Conservation (phyloP, 2,888 invertebrate species). For the Cerastoderma edule region DNA sequence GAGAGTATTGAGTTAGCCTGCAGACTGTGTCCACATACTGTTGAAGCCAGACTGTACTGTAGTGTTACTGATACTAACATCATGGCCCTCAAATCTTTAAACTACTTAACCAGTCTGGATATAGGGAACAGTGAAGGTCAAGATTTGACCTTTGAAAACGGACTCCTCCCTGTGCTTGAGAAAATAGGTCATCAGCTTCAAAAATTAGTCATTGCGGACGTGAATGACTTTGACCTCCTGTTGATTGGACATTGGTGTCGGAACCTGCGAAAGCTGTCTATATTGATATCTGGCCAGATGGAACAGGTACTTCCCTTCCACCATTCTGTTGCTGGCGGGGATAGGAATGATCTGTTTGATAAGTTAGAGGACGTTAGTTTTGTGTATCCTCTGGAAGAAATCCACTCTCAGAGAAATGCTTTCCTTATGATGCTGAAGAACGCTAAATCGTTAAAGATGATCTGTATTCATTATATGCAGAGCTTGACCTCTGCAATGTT, state of each 20-base stretch:
- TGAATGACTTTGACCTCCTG: conserved; percentile 45
- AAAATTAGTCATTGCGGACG: conserved; percentile 41
- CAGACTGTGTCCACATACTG: conserved; percentile 28
- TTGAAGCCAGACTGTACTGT: conserved; percentile 37
- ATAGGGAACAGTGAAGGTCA: conserved; percentile 39
- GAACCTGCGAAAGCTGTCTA: conserved; percentile 33
- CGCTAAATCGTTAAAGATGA: conserved; percentile 29
- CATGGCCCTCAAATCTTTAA: conserved; percentile 29
- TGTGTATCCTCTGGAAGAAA: conserved; percentile 27
- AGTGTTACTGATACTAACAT: conserved; percentile 31
- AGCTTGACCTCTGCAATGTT: conserved; percentile 41
- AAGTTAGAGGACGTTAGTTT: conserved; percentile 32
- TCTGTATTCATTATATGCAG: conserved; percentile 34
- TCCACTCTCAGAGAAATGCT: conserved; percentile 26
- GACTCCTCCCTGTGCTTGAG: conserved; percentile 41
- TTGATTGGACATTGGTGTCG: conserved; percentile 41
- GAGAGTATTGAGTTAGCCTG: conserved; percentile 36
- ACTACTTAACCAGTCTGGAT: conserved; percentile 31
- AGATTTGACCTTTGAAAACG: conserved; percentile 35
- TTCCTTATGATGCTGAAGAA: conserved; percentile 36
- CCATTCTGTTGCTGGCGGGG: background rate
- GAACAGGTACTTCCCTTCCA: conserved; percentile 5
- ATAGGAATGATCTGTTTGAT: conserved; percentile 21
- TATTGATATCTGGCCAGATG: conserved; percentile 34
- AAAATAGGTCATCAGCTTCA: conserved; percentile 44